phyloP scores from a whole-genome alignment of 1,140 invertebrate genomes.

The Pogonognathellus flavescens region DNA sequence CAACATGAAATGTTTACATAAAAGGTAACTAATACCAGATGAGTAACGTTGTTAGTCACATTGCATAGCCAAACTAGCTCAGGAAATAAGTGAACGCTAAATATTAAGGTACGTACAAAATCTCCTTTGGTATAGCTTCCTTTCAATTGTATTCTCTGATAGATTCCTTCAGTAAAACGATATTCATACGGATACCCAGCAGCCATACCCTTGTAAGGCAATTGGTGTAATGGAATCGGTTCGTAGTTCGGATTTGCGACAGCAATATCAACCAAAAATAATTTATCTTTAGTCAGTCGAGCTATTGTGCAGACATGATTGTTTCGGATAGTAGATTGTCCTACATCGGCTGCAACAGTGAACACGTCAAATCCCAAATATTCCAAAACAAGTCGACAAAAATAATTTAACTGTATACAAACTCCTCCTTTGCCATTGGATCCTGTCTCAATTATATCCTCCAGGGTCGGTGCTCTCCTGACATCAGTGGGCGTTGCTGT shows the following conservation, averaged over 20 bases:
- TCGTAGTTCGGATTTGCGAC: background rate
- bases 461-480: background rate
- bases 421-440: constrained; percentile 32
- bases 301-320: constrained; percentile 24
- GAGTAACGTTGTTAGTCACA: too few relatives aligned
- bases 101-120: constrained; percentile 25
- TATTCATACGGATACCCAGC: constrained; percentile 43
- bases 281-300: background rate
- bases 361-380: constrained; percentile 20
- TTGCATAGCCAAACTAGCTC: too few relatives aligned
- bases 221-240: constrained; percentile 13
- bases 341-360: background rate
- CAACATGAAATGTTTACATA: background rate
- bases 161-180: constrained; percentile 25
- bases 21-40: too few relatives aligned
- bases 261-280: constrained; percentile 48
- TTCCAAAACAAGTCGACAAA: background rate
- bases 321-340: background rate
- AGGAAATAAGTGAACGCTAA: too few relatives aligned
- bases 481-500: background rate
- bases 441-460: constrained; percentile 23
- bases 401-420: constrained; percentile 53
- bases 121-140: constrained; percentile 51
- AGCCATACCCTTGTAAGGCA: background rate
- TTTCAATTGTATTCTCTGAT: constrained; percentile 12